A percentile compares a stretch with the other conserved stretches of the same genome.
Conservation (phyloP, 1,140 invertebrate species). For the Drosophila mojavensis region DNA sequence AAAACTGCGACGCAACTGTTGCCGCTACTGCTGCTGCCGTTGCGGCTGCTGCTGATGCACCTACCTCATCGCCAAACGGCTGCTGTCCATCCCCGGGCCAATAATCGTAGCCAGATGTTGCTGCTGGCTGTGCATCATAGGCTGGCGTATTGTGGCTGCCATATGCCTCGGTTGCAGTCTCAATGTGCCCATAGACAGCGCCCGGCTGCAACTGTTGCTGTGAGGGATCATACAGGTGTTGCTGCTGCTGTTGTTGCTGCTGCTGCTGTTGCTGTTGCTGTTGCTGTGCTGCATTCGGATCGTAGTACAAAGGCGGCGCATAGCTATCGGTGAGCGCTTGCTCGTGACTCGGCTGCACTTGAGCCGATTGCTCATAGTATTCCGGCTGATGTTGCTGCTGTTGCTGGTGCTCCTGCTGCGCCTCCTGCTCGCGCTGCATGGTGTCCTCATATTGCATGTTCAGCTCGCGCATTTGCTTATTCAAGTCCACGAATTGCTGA, state of each 20-base stretch:
- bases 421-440: conserved; percentile 29
- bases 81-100: conserved; percentile 58
- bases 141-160: conserved; percentile 23
- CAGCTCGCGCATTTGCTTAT: conserved; percentile 78
- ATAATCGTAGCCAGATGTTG: conserved; percentile 55
- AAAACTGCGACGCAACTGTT: conserved; percentile 6
- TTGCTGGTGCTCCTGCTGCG: conserved; percentile 13
- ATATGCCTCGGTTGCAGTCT: conserved; percentile 34
- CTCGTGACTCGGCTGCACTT: conserved; percentile 27
- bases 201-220: conserved; percentile 22
- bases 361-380: conserved; percentile 58
- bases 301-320: conserved; percentile 63
- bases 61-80: conserved; percentile 71
- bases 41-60: conserved; percentile 6
- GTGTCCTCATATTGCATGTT: conserved; percentile 77
- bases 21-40: background rate
- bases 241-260: conserved; percentile 48
- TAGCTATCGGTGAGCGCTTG: conserved; percentile 39
- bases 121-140: conserved; percentile 31
- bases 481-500: conserved; percentile 81
- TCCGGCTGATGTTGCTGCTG: background rate
- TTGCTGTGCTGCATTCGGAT: conserved; percentile 52
- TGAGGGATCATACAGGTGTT: conserved; percentile 36
- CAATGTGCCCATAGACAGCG: conserved; percentile 42
- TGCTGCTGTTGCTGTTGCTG: conserved; percentile 50